Evolutionary conservation across 2,888 invertebrate genomes (phyloP), one percentile per base, ranked within the genome.

Genomic region (Calliopum simillimum): DNA sequence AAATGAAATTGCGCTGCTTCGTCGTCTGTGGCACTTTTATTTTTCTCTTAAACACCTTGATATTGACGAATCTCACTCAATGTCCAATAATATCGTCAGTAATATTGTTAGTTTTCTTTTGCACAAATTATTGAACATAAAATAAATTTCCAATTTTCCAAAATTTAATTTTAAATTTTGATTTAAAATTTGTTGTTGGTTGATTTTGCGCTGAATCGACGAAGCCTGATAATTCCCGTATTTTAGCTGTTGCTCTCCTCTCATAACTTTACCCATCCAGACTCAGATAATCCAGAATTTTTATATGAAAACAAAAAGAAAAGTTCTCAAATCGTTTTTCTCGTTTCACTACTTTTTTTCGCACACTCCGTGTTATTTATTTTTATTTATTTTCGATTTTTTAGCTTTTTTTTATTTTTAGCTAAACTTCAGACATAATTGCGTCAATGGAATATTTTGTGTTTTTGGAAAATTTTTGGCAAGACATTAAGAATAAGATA

Each of bases 261-360:
- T 82, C 84, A 84, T 84, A 82, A 84, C 84, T 83, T 78, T 79
- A 78, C 81, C 81, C 82, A 82, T 82, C 66, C 82, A 82, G 71
- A 75, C 69, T 13, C 16, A 12, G 41, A 14, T 41, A 47, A 49
- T 49, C 19, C 67, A 59, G 33, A 21, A 21, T 2, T 25, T 56
- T 25, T 21, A 12, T 23, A 4, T 12, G 23, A 5, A 46, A 19
- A 14, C 13, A 16, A 12, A 11, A 16, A 12, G 19, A 43, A 5
- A 8, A 16, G 23, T 21, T 25, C 56, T 25, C 56, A 21, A 49
- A 12, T n/a, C 4, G 21, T 43, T 11, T 13, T 61, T 61, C n/a
- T 23, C n/a, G n/a, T n/a, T n/a, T n/a, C 3, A n/a, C 58, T 3
- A n/a, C 21, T 59, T 16, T 23, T 46, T 4, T 16, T 12, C 4